Base-by-base conservation (phyloP, 2,113 vertebrate species). In the Pseudorhombus dupliciocellatus region DNA sequence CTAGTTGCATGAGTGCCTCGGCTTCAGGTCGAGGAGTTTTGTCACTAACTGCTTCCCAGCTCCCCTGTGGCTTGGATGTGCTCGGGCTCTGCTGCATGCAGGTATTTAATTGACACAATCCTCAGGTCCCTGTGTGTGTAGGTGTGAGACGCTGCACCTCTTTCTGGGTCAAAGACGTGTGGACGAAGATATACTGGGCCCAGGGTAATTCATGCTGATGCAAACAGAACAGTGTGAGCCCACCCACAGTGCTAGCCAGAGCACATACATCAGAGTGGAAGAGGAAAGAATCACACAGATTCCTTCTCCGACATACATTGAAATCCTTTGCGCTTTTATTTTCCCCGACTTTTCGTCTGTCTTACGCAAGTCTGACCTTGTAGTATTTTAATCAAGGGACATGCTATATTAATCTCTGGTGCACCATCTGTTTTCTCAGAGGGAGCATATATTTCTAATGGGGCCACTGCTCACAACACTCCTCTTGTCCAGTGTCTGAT, bases 71-170 rank as follows among this genome's bases (percentile, higher is more conserved):
- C 18, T 48, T 30, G 28, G 15, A 51, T 56, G 42, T 22, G 62
- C 46, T 28, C 16, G 5, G 7, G 42, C 31, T 52, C 44, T 46
- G 46, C 66, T 55, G 34, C 46, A n/a, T 59, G 50, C 70, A 44
- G 53, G 21, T 46, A 31, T 20, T 51, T 84, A 79, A 81, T 73
- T 85, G 84, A 74, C 66, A 66, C 70, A 15, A 48, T 75, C 76
- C 42, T 63, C 30, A 0, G 44, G 65, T 78, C n/a, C 51, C 14
- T 63, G 18, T 60, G 30, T 52, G 59, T 58, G 30, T 6, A 16
- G 4, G 14, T 60, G 46, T 25, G 57, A 42, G 53, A 63, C 7
- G 4, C 31, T 24, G n/a, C 34, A 21, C 28, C 50, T 57, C 20
- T 34, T 66, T 70, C 56, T 64, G 57, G 52, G 60, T 64, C 58